These are phyloP conservation scores for Morus bassanus DNA, from an alignment of 2,797 vertebrate species.

Conservation along the genomic window DNA sequence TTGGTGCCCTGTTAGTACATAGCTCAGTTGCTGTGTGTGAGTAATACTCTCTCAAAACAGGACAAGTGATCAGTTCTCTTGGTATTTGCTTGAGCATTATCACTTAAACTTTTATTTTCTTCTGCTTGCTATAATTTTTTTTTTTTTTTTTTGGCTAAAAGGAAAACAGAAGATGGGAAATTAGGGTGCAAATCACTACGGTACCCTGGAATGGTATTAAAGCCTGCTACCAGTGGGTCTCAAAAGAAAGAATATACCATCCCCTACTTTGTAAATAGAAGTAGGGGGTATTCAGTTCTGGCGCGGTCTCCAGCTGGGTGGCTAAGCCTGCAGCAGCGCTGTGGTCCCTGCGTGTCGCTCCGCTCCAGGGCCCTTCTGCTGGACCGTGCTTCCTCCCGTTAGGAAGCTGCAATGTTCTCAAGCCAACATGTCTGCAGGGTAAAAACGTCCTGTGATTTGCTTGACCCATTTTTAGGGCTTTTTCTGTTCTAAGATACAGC, in stretches of 20 bases:
- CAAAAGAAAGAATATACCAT: neutral
- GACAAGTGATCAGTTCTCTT: conserved; percentile 2
- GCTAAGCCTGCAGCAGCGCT: neutral
- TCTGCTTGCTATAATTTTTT: neutral
- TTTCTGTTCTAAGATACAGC: neutral
- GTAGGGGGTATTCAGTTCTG: fast-evolving
- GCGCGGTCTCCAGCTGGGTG: neutral
- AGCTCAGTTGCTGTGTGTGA: neutral
- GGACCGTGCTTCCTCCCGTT: neutral
- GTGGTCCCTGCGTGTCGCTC: neutral
- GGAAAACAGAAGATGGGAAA: neutral
- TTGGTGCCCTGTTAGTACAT: neutral
- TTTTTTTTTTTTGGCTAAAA: neutral
- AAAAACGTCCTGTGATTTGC: neutral
- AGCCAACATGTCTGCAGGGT: neutral
- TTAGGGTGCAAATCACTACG: neutral
- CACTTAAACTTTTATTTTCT: neutral
- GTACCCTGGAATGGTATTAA: neutral
- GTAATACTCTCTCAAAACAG: conserved; percentile 27
- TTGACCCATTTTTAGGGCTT: neutral
- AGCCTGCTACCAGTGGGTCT: neutral
- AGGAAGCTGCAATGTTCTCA: neutral
- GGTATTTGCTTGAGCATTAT: neutral
- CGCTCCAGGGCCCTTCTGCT: neutral
- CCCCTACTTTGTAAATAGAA: neutral